Conservation (phyloP, 2,113 vertebrate genomes). For the Talpa occidentalis region DNA sequence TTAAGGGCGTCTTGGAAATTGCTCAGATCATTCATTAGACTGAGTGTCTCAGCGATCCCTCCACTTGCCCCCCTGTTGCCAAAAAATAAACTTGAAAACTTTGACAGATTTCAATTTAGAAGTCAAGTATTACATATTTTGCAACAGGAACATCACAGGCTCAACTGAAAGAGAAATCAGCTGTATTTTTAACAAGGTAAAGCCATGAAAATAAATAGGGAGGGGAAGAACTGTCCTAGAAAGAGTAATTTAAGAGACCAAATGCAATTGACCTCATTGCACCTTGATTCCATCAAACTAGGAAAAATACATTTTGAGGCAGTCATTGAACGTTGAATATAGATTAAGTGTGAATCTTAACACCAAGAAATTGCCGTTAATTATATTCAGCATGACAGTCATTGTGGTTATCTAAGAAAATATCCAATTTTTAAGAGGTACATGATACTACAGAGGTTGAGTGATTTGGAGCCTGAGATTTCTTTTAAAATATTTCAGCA, state of each 20-base stretch:
- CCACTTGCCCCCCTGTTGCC: constrained; percentile 39
- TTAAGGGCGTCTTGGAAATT: constrained; percentile 20
- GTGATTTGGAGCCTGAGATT: neutral
- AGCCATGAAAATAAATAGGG: neutral
- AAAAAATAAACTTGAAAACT: constrained; percentile 79
- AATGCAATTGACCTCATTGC: neutral
- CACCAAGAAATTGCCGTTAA: constrained; percentile 9
- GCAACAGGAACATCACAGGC: constrained; percentile 87
- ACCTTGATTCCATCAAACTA: constrained; percentile 25
- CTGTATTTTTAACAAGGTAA: constrained; percentile 6
- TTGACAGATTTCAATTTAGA: constrained; percentile 88
- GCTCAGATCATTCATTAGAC: neutral
- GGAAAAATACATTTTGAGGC: neutral
- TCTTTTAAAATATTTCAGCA: constrained; percentile 28
- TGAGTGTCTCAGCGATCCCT: neutral
- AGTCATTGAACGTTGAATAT: constrained; percentile 22
- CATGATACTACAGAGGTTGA: neutral
- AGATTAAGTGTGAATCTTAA: constrained; percentile 24
- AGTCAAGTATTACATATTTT: constrained; percentile 83
- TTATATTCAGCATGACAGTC: constrained; percentile 44
- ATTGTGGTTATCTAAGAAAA: constrained; percentile 44
- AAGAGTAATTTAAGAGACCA: neutral
- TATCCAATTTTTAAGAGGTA: neutral
- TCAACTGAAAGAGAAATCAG: constrained; percentile 87
- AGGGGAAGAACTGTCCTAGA: neutral